Conservation (phyloP, 2,888 invertebrate species). For the Arctia plantaginis region DNA sequence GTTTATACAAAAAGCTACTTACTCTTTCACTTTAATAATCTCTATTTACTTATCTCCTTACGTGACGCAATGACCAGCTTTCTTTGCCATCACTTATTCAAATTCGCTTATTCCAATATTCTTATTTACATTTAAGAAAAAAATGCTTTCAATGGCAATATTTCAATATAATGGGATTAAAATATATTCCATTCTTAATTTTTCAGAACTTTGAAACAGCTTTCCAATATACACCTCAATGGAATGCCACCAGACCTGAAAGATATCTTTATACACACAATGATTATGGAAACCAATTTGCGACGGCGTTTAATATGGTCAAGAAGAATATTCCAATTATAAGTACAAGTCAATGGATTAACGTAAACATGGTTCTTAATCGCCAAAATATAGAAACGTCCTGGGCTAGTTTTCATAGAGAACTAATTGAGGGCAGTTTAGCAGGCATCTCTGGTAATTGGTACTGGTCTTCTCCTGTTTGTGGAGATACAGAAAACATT, state of each 20-base stretch:
- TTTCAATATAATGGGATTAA: background rate
- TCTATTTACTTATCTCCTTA: background rate
- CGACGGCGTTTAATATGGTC: conserved; percentile 61
- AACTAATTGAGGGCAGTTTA: conserved; percentile 81
- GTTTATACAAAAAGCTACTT: background rate
- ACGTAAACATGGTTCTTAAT: conserved; percentile 66
- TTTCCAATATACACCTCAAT: conserved; percentile 82
- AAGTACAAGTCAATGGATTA: conserved; percentile 73
- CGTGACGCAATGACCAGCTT: background rate
- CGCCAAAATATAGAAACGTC: conserved; percentile 84
- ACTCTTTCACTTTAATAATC: background rate
- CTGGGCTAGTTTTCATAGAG: conserved; percentile 86
- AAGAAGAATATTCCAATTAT: conserved; percentile 56
- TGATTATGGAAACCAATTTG: conserved; percentile 84
- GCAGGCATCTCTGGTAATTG: conserved; percentile 82
- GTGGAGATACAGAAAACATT: conserved; percentile 84
- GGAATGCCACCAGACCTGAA: conserved; percentile 71
- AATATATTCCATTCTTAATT: background rate
- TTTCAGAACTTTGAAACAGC: conserved; percentile 74
- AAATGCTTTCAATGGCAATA: background rate
- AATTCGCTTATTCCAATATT: background rate
- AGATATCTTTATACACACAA: conserved; percentile 83
- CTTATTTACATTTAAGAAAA: background rate
- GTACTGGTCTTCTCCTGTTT: conserved; percentile 85
- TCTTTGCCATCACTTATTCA: background rate